Conservation (phyloP, 2,113 vertebrate genomes). For the Camelus bactrianus region DNA sequence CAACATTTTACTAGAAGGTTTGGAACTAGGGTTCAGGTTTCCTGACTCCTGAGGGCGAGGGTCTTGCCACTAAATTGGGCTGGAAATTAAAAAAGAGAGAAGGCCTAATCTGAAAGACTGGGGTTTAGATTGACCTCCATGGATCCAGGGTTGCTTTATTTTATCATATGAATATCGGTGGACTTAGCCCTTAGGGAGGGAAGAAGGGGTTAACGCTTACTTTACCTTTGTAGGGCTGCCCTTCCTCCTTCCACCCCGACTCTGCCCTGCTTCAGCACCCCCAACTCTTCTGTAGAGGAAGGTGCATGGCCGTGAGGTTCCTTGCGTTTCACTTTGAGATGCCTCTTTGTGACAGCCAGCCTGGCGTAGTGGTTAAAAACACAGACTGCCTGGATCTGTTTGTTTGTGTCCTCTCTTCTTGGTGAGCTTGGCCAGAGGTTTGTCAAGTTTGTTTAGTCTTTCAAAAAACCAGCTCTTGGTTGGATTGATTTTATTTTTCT, state of each 20-base stretch:
- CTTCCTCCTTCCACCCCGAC: neutral
- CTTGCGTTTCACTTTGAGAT: neutral
- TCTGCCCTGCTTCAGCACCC: neutral
- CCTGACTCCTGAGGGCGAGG: neutral
- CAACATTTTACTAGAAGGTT: neutral
- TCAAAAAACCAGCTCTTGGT: too few species aligned
- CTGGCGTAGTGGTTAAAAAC: neutral
- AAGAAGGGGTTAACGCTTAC: neutral
- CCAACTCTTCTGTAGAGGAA: neutral
- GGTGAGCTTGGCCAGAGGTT: too few species aligned
- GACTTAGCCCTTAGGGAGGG: neutral
- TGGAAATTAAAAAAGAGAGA: neutral
- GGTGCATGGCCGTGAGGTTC: neutral
- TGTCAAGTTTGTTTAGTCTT: too few species aligned
- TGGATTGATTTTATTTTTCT: too few species aligned
- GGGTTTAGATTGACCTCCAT: neutral
- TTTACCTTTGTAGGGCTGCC: neutral
- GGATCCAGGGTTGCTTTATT: neutral
- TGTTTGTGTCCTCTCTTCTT: too few species aligned
- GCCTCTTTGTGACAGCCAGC: neutral
- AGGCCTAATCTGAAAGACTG: neutral
- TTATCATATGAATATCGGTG: neutral
- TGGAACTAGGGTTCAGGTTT: neutral
- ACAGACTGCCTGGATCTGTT: neutral
- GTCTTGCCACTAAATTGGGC: neutral